A percentile compares a stretch with the other conserved stretches of the same genome.
phyloP scores from a whole-genome alignment of 2,888 invertebrate species.

The Tridacna crocea region DNA sequence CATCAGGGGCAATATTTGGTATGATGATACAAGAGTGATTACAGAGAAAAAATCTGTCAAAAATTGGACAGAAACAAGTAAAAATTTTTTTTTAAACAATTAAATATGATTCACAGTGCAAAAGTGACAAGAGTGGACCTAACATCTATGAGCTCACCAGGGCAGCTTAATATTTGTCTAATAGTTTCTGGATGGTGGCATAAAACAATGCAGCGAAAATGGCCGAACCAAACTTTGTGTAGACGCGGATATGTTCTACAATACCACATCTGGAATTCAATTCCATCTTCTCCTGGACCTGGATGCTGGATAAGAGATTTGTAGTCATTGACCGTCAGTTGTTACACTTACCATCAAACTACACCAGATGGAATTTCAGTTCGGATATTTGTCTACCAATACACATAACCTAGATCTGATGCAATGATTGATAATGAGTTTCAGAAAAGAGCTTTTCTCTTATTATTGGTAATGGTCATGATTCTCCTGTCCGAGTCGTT shows the following conservation, averaged over 20 bases:
- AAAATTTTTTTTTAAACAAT: no score
- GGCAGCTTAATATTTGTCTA: background rate
- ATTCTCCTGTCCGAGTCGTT: no score
- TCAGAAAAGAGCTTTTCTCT: no score
- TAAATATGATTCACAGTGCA: no score
- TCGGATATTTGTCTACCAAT: background rate
- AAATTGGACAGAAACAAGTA: no score
- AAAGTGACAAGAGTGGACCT: no score
- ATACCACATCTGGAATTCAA: slow-evolving; percentile 2
- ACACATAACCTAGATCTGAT: background rate
- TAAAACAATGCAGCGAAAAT: slow-evolving; percentile 12
- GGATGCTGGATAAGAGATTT: slow-evolving; percentile 2
- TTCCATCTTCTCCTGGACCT: slow-evolving; percentile 9
- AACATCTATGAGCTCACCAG: background rate
- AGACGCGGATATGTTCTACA: slow-evolving; percentile 6
- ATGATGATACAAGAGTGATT: no score
- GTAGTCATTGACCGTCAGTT: background rate
- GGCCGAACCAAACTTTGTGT: slow-evolving; percentile 7
- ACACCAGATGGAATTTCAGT: background rate
- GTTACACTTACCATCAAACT: background rate
- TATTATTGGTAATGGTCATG: no score
- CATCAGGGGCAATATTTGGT: no score
- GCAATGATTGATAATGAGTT: background rate
- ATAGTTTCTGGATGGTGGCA: slow-evolving; percentile 7
- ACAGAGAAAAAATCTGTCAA: no score